Percentiles rank a stretch among this genome's conserved stretches.
phyloP scores from a whole-genome alignment of 2,113 vertebrate species.

The Eidolon helvum region DNA sequence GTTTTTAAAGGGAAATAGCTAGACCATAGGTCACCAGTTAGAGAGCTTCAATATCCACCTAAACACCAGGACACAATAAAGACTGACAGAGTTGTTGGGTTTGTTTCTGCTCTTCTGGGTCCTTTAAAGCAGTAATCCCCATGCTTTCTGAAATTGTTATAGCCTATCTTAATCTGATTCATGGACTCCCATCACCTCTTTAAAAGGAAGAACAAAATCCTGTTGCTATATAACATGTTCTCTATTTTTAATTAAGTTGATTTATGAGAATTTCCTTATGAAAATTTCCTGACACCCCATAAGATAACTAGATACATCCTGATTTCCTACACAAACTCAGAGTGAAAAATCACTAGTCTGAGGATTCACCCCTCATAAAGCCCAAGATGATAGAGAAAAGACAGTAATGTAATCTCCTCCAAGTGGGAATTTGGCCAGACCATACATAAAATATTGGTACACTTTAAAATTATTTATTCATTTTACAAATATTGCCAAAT shows the following conservation, averaged over 20 bases:
- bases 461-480: conserved; percentile 30
- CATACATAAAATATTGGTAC: neutral
- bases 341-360: neutral
- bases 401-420: neutral
- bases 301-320: neutral
- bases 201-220: neutral
- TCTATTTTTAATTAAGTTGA: conserved; percentile 40
- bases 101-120: neutral
- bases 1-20: neutral
- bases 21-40: neutral
- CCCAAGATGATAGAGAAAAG: neutral
- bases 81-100: neutral
- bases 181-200: too few species aligned
- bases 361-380: neutral
- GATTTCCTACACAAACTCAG: neutral
- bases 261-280: neutral
- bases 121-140: too few species aligned
- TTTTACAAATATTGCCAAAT: neutral
- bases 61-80: neutral
- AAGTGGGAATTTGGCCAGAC: neutral
- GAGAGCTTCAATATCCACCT: neutral
- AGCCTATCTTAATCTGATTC: too few species aligned
- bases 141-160: too few species aligned
- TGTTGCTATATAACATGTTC: neutral
- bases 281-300: neutral